These are phyloP conservation scores for Drosophila nebulosa DNA, from an alignment of 1,140 invertebrate genomes.

Conservation along the genomic window DNA sequence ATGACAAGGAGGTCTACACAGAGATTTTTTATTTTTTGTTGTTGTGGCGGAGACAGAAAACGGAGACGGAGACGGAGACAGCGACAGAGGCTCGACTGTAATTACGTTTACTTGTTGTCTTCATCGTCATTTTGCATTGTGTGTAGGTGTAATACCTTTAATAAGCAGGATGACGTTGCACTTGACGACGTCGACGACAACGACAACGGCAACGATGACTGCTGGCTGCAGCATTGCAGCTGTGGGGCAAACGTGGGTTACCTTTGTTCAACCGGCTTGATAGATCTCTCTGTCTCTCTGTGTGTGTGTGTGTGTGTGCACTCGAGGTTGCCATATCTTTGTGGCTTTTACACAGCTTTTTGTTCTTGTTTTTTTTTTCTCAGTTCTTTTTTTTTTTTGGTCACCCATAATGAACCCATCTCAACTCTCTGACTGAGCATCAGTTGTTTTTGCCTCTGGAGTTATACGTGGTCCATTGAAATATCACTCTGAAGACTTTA, in stretches of 20 bases:
- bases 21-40: not conserved
- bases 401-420: slow-evolving; percentile 8
- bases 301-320: slow-evolving; percentile 11
- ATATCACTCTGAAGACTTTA: too few species aligned
- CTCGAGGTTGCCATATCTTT: slow-evolving; percentile 36
- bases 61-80: slow-evolving; percentile 1
- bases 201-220: not conserved
- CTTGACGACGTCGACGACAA: slow-evolving; percentile 55
- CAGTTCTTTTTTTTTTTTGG: not conserved
- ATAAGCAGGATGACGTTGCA: slow-evolving; percentile 78
- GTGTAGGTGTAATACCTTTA: slow-evolving; percentile 74
- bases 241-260: slow-evolving; percentile 11
- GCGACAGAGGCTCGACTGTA: slow-evolving; percentile 43
- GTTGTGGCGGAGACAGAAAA: not conserved
- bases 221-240: not conserved
- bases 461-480: too few species aligned
- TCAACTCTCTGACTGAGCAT: not conserved
- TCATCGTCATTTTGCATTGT: slow-evolving; percentile 32
- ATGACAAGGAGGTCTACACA: slow-evolving; percentile 70
- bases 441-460: too few species aligned
- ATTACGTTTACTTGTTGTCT: slow-evolving; percentile 78
- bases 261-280: slow-evolving; percentile 26
- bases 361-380: not conserved
- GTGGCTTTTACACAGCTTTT: not conserved
- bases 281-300: slow-evolving; percentile 11